phyloP scores from a whole-genome alignment of 2,113 vertebrate genomes.

The Colius striatus region DNA sequence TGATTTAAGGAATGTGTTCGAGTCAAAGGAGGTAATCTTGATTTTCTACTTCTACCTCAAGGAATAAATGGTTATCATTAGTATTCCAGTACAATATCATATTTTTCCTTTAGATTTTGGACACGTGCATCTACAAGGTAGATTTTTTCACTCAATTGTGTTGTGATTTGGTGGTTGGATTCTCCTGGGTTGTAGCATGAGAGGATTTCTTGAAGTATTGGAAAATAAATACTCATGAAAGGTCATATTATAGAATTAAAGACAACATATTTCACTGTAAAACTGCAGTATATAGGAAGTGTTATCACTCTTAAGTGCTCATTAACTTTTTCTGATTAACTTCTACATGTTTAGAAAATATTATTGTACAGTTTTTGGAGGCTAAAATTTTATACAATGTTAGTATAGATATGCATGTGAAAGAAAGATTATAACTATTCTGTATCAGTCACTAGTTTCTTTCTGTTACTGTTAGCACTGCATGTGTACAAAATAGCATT shows the following conservation, averaged over 20 bases:
- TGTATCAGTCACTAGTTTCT: not conserved
- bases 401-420: not conserved
- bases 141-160: not conserved
- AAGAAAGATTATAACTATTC: not conserved
- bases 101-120: not conserved
- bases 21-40: not conserved
- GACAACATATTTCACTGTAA: not conserved
- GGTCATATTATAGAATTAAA: not conserved
- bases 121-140: not conserved
- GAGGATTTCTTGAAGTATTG: not conserved
- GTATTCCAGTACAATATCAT: not conserved
- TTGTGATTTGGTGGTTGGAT: not conserved
- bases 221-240: not conserved
- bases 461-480: not conserved
- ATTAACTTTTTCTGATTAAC: not conserved
- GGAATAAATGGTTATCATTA: not conserved
- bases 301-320: not conserved
- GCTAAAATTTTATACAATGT: not conserved
- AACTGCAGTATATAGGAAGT: not conserved
- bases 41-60: not conserved
- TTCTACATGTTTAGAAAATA: not conserved
- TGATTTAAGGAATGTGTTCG: not conserved
- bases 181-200: not conserved
- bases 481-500: not conserved
- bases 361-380: not conserved